Base-by-base conservation (phyloP, 2,113 vertebrate species). In the Spheniscus mendiculus region DNA sequence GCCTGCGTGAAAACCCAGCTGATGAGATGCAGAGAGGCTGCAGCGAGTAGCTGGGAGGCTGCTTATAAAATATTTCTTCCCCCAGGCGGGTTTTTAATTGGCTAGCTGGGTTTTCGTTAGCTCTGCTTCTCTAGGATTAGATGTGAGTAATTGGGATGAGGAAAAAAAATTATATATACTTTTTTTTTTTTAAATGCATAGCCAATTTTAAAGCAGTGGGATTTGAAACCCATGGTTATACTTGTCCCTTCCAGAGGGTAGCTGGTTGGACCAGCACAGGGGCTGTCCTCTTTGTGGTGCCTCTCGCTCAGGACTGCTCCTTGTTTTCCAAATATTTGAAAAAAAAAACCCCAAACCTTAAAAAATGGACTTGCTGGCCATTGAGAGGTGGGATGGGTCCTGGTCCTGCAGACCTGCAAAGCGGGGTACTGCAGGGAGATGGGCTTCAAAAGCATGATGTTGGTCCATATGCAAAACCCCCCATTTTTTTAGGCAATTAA, bases 111-210 rank as follows among this genome's bases (percentile, higher is more conserved):
- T 8, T 87, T 82, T 58, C 83, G 3, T n/a, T 61, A n/a, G 63
- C 40, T 74, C 53, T 86, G 76, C 62, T 80, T 36, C 40, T 77
- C 58, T 30, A 38, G 44, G 44, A 67, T 63, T 45, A 82, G 38
- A 22, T 0, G 0, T 19, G 45, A 89, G 50, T 72, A 56, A 84
- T 11, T 66, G 36, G 45, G 45, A 15, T 34, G 10, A 22, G 30
- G 7, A 4, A 2, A 10, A 20, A 49, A 38, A n/a, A 15, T n/a
- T 8, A 6, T n/a, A 9, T 12, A 5, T 29, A 10, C 0, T 23
- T 29, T 23, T 8, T 55, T 55, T 55, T 8, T 55, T n/a, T n/a
- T n/a, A n/a, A n/a, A 17, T 30, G 25, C 12, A 4, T 1, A 53
- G 45, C 4, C 25, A 29, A 4, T 71, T 85, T 47, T 10, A 58